phyloP scores from a whole-genome alignment of 2,888 invertebrate species.

The Caenorhabditis japonica region DNA sequence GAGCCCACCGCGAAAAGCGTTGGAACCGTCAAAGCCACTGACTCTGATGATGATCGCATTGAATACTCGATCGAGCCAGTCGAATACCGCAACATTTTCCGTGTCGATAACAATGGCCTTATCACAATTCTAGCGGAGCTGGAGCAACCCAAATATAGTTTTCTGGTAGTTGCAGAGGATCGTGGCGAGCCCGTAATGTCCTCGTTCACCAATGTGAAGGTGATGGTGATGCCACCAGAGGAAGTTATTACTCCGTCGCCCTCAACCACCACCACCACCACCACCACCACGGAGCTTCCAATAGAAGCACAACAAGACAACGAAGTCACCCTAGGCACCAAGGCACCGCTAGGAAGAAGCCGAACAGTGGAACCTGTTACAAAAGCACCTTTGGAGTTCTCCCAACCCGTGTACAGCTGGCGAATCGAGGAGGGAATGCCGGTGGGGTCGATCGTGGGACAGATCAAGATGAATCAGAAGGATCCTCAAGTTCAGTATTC shows the following conservation, averaged over 20 bases:
- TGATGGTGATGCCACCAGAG: slow-evolving; percentile 4
- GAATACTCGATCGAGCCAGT: slow-evolving; percentile 62
- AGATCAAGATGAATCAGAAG: slow-evolving; percentile 9
- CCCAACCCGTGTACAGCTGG: slow-evolving; percentile 36
- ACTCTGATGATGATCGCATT: slow-evolving; percentile 55
- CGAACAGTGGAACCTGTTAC: neutral
- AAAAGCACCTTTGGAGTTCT: slow-evolving; percentile 13
- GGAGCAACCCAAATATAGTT: slow-evolving; percentile 55
- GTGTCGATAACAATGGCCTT: slow-evolving; percentile 55
- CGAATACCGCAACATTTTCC: slow-evolving; percentile 68
- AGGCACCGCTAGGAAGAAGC: neutral
- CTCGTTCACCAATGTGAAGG: slow-evolving; percentile 56
- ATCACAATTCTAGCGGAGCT: slow-evolving; percentile 21
- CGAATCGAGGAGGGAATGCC: slow-evolving; percentile 14
- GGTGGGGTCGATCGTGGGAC: slow-evolving; percentile 53
- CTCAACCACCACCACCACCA: neutral
- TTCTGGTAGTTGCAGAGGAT: slow-evolving; percentile 62
- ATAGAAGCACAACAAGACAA: slow-evolving; percentile 17
- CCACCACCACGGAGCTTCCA: no score
- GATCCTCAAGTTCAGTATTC: slow-evolving; percentile 19
- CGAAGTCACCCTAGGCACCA: slow-evolving; percentile 21
- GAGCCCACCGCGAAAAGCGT: slow-evolving; percentile 28
- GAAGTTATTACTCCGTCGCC: neutral
- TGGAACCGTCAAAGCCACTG: slow-evolving; percentile 52
- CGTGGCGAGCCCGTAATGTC: slow-evolving; percentile 53